These are phyloP conservation scores for Alligator mississippiensis DNA, from an alignment of 2,113 vertebrate species.

Conservation along the genomic window DNA sequence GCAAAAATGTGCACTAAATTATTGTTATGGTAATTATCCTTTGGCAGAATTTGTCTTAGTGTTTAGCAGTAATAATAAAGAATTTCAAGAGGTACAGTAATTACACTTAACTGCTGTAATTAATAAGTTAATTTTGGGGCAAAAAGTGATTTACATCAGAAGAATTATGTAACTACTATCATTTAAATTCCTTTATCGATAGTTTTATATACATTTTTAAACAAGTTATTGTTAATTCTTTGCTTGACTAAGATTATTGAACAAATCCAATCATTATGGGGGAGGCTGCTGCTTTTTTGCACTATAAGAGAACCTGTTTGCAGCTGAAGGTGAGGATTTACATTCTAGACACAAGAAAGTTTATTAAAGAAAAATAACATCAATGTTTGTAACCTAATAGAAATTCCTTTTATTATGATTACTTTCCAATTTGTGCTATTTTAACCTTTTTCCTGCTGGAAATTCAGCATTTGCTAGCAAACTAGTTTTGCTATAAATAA, in stretches of 20 bases:
- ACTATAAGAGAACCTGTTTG: background rate
- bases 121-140: slow-evolving; percentile 79
- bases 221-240: slow-evolving; percentile 32
- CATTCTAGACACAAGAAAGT: background rate
- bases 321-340: background rate
- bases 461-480: background rate
- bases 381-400: background rate
- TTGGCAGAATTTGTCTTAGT: slow-evolving; percentile 70
- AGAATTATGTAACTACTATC: slow-evolving; percentile 64
- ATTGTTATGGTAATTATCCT: slow-evolving; percentile 78
- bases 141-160: slow-evolving; percentile 70
- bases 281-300: background rate
- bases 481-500: background rate
- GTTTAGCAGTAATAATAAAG: slow-evolving; percentile 77
- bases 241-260: background rate
- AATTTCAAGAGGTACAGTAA: slow-evolving; percentile 75
- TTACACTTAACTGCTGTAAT: slow-evolving; percentile 80
- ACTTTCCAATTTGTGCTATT: background rate
- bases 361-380: too few relatives aligned
- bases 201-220: slow-evolving; percentile 42
- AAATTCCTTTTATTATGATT: background rate
- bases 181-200: slow-evolving; percentile 57
- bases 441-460: background rate
- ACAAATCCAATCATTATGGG: background rate
- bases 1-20: slow-evolving; percentile 71